Evolutionary conservation across 1,140 invertebrate genomes (phyloP), one percentile per base, ranked within the genome.

Genomic region (Philopotamus ludificatus): DNA sequence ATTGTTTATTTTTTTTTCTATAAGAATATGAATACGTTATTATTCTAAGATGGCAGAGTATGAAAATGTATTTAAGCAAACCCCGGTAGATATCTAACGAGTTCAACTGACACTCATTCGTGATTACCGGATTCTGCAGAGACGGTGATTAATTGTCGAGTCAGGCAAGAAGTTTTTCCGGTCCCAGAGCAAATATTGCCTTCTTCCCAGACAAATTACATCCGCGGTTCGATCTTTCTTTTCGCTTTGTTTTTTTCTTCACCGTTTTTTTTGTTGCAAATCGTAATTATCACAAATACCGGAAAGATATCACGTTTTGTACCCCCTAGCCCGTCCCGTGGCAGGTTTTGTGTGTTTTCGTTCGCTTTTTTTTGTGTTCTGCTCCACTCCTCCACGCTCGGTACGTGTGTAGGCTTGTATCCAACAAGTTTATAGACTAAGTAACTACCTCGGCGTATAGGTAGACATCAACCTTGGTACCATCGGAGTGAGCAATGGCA

Each of bases 401-500:
- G 50, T 57, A 28, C 10, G 44, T 47, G 53, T 25, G 53, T 41
- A 34, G 25, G 53, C 53, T 25, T 42, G 57, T 60, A 65, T 65
- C 67, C 67, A 65, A 65, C 67, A 65, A 68, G 66, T 68, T 63
- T 68, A 65, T 65, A 68, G 57, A 68, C 53, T 64, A 41, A 68
- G 58, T 51, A 44, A 50, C 28, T 63, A 62, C 34, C 60, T 15
- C 59, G 47, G 44, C 41, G 54, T 45, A 60, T 60, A 60, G 42
- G 57, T 60, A 60, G 57, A 60, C 57, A 60, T 60, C 57, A 44
- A 25, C 57, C 18, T 60, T 23, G 57, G 57, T 44, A 60, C 57
- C 53, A 45, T 60, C 64, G 16, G 68, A 64, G 68, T 81, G 79
- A 81, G 78, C 76, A 80, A 81, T 81, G 77, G 74, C 77, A 75